A percentile compares a stretch with the other conserved stretches of the same genome.
These are phyloP conservation scores for mouse (Mus musculus) DNA, from an alignment of 2,113 vertebrate genomes.

Conservation along the genomic window GRCm39 chr6:106098001-106098500, in stretches of 20 bases:
- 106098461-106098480: not conserved
- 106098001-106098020: not conserved
- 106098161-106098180: not conserved
- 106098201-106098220: not conserved
- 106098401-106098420: not conserved
- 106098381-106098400: not conserved
- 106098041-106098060: not conserved
- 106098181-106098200: not conserved
- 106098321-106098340: not conserved
- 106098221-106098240: not conserved
- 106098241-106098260: constrained; percentile 4
- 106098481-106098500: not conserved
- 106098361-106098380: not conserved
- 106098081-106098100: not conserved
- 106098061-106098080: not conserved
- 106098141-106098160: not conserved
- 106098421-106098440: not conserved
- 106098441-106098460: fast-evolving
- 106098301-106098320: constrained; percentile 28
- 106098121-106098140: not conserved
- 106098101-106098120: not conserved
- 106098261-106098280: not conserved
- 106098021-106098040: not conserved
- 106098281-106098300: constrained; percentile 11
- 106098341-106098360: not conserved